Evolutionary conservation across 1,140 invertebrate genomes (phyloP).

Genomic region (Lepidurus couesii): DNA sequence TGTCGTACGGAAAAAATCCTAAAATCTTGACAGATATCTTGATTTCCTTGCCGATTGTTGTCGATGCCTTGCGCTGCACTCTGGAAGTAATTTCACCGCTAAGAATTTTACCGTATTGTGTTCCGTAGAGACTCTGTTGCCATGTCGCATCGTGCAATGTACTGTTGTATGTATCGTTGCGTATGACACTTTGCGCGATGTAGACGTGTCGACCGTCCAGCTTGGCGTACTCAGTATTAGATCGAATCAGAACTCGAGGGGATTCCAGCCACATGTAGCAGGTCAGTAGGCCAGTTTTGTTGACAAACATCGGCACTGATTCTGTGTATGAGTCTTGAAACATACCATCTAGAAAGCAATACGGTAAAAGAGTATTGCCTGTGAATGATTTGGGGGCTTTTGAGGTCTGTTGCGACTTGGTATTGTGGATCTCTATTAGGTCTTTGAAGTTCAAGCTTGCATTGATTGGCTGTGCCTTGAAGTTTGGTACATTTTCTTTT

Average conservation of each 20-base stretch:
- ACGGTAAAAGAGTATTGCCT: neutral
- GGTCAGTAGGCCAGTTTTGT: neutral
- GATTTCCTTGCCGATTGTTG: neutral
- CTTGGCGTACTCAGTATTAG: neutral
- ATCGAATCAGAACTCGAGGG: neutral
- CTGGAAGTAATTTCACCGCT: neutral
- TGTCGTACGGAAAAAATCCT: neutral
- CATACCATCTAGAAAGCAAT: neutral
- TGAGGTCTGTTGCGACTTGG: neutral
- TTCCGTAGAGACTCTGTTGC: neutral
- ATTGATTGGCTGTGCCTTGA: neutral
- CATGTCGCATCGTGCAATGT: conserved; percentile 4
- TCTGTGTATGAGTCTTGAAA: neutral
- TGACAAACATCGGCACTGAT: neutral
- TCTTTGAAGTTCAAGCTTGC: neutral
- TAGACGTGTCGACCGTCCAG: neutral
- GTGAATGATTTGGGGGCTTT: neutral
- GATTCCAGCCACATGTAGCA: neutral
- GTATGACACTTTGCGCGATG: neutral
- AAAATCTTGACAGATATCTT: neutral
- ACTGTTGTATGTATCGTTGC: neutral
- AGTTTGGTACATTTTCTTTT: neutral
- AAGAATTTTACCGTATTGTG: neutral
- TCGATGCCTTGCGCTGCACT: neutral
- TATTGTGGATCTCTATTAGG: neutral